Percentiles rank a stretch among this genome's conserved stretches.
Conservation (phyloP, 1,140 invertebrate genomes). For the Lepidurus apus region DNA sequence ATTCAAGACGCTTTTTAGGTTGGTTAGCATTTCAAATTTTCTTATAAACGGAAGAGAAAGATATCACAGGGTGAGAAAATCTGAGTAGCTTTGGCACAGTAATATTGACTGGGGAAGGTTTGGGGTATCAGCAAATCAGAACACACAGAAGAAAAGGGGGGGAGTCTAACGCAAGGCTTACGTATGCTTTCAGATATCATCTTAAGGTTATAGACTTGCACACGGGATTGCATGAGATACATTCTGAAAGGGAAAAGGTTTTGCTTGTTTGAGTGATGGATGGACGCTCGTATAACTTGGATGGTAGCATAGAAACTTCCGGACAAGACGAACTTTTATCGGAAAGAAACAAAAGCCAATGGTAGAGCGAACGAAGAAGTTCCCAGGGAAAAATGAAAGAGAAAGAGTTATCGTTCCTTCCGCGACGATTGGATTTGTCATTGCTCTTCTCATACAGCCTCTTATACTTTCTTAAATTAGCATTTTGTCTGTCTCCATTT, state of each 20-base stretch:
- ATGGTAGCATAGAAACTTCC: not conserved
- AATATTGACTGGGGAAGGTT: too few species aligned
- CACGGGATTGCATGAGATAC: constrained; percentile 14
- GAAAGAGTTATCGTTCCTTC: constrained; percentile 1
- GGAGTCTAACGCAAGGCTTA: not conserved
- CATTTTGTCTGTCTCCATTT: not conserved
- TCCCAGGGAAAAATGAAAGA: not conserved
- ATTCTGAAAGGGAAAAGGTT: constrained; percentile 22
- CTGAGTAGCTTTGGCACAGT: too few species aligned
- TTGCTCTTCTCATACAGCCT: not conserved
- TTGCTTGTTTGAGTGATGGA: constrained; percentile 19
- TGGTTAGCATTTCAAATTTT: too few species aligned
- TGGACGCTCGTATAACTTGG: not conserved
- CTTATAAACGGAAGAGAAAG: too few species aligned
- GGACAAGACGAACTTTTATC: not conserved
- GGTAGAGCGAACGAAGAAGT: not conserved
- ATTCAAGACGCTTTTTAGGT: too few species aligned
- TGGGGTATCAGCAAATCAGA: too few species aligned
- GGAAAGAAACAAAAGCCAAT: not conserved
- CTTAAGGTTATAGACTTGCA: constrained; percentile 8
- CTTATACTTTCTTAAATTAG: not conserved
- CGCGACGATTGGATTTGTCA: constrained; percentile 10
- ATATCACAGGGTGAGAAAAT: too few species aligned
- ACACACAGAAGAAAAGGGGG: too few species aligned
- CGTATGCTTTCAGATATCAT: not conserved